phyloP scores from a whole-genome alignment of 1,140 invertebrate species.

The Medauroidea extradentata region DNA sequence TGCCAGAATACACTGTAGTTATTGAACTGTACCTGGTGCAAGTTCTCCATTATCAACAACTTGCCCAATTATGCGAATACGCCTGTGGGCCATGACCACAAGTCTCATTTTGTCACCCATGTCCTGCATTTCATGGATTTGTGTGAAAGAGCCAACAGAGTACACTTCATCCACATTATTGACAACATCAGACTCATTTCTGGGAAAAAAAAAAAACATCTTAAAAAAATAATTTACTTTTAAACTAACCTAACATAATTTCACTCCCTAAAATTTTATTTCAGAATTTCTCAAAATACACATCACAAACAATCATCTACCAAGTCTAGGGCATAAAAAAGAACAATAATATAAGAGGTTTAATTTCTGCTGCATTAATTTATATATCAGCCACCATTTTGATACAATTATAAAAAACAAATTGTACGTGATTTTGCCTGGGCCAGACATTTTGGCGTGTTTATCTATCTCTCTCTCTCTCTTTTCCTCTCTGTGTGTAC shows the following conservation, averaged over 20 bases:
- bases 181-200: constrained; percentile 84
- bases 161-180: constrained; percentile 84
- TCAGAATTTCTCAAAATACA: constrained; percentile 9
- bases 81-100: constrained; percentile 89
- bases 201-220: constrained; percentile 41
- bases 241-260: no score
- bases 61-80: constrained; percentile 75
- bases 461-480: no score
- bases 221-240: no score
- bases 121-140: constrained; percentile 97
- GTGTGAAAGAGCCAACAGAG: constrained; percentile 91
- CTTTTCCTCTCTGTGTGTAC: no score
- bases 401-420: no score
- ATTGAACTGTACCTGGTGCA: constrained; percentile 11
- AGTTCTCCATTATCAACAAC: constrained; percentile 58
- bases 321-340: constrained; percentile 9
- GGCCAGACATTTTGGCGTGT: no score
- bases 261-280: no score
- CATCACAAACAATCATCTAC: not conserved
- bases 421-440: no score
- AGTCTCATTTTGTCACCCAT: constrained; percentile 86
- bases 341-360: not conserved
- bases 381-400: no score
- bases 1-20: no score
- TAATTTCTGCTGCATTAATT: no score